These are phyloP conservation scores for Hirtodrosophila confusa DNA, from an alignment of 2,888 invertebrate genomes.

Conservation along the genomic window DNA sequence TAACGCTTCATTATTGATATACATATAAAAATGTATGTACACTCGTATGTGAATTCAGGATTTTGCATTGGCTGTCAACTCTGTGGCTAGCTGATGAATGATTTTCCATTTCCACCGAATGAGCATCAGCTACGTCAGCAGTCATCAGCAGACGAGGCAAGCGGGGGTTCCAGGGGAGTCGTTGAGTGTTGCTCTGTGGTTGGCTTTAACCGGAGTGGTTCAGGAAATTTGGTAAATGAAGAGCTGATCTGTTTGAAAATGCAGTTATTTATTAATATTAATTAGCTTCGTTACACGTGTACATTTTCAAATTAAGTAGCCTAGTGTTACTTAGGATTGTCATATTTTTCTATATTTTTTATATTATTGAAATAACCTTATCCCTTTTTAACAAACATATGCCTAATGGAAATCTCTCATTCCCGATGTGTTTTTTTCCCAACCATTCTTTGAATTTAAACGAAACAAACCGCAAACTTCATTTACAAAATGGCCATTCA, in stretches of 20 bases:
- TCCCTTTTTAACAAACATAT: slow-evolving; percentile 21
- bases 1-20: neutral
- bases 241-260: neutral
- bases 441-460: slow-evolving; percentile 16
- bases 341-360: too few species aligned
- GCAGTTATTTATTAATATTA: slow-evolving; percentile 28
- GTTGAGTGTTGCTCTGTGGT: slow-evolving; percentile 3
- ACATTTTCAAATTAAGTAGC: too few species aligned
- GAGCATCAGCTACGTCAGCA: slow-evolving; percentile 20
- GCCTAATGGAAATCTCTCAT: slow-evolving; percentile 25
- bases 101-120: slow-evolving; percentile 18
- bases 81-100: slow-evolving; percentile 31
- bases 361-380: too few species aligned
- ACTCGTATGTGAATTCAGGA: slow-evolving; percentile 11
- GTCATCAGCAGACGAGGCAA: slow-evolving; percentile 7
- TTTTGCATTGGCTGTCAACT: slow-evolving; percentile 32
- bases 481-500: slow-evolving; percentile 57
- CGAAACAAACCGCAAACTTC: slow-evolving; percentile 59
- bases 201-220: slow-evolving; percentile 6
- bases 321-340: too few species aligned
- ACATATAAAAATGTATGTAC: slow-evolving; percentile 1
- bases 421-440: slow-evolving; percentile 18
- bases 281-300: neutral
- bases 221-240: neutral
- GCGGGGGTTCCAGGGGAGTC: neutral